Evolutionary conservation across 2,888 invertebrate genomes (phyloP), one percentile per base, ranked within the genome.

Genomic region (Phengaris alcon): DNA sequence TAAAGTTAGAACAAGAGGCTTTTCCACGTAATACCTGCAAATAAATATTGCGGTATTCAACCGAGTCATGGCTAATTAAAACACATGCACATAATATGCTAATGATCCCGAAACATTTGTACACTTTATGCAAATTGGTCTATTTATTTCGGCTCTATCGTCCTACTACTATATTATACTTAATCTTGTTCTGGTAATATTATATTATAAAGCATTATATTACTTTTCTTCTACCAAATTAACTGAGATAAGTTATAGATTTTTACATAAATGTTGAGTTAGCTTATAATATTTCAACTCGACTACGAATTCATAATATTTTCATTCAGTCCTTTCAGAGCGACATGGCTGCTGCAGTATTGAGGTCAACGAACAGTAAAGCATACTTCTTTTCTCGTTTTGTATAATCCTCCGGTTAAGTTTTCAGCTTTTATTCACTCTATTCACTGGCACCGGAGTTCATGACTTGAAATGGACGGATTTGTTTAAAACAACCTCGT

Each of bases 1-100:
- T 74, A 77, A 77, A 78, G 78, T 69, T 73, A 68, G 76, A 55
- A 77, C 70, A 78, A 77, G 77, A 74, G 76, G 74, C 76, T 74
- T 79, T 22, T 77, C 73, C 22, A n/a, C 48, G 46, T 74, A 74
- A 74, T 73, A 51, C 74, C 59, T 74, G 59, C 52, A 54, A 22
- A 72, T 54, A 52, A 52, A 72, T 72, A 72, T 72, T 54, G 72
- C 35, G 12, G 48, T 35, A 35, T 70, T 70, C 52, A 35, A 35
- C 7, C 10, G 13, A 15, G 72, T 72, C 22, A 7, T 35, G 51
- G 6, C 51, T 72, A 54, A 72, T 72, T 72, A 54, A 72, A 54
- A 72, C 13, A 52, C 13, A 72, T 54, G 22, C 72, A 4, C 72
- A 35, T 44, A 68, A 35, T 44, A 68, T 72, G 72, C 35, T 52